Evolutionary conservation across 2,888 invertebrate species (phyloP).

Genomic region (Yponomeuta sedellus): DNA sequence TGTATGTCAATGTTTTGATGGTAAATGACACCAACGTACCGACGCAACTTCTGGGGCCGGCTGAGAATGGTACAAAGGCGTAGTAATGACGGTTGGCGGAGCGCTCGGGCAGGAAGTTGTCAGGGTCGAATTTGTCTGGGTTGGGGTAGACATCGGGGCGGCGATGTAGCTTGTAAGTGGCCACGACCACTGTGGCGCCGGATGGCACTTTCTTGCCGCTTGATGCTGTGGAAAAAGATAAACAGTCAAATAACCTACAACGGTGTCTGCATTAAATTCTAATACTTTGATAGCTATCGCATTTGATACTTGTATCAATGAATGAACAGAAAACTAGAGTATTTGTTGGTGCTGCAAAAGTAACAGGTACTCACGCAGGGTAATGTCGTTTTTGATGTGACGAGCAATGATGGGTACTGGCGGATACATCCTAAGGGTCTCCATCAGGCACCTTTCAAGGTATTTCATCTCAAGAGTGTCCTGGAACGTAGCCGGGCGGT

Average conservation of each 20-base stretch:
- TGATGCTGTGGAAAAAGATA: constrained; percentile 62
- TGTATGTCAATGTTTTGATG: neutral
- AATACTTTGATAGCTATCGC: too few relatives aligned
- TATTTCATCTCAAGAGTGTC: constrained; percentile 92
- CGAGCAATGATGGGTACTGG: constrained; percentile 88
- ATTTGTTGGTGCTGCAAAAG: neutral
- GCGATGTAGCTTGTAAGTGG: constrained; percentile 82
- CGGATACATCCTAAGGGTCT: constrained; percentile 86
- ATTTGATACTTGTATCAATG: too few relatives aligned
- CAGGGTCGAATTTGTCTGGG: constrained; percentile 87
- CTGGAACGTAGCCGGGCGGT: constrained; percentile 85
- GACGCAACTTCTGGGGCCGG: constrained; percentile 88
- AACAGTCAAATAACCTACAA: neutral
- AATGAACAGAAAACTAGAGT: too few relatives aligned
- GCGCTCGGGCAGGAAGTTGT: constrained; percentile 89
- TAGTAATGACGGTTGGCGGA: constrained; percentile 87
- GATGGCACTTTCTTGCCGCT: constrained; percentile 80
- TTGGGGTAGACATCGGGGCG: constrained; percentile 84
- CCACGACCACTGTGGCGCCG: constrained; percentile 81
- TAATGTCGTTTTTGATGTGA: constrained; percentile 82
- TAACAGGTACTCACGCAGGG: constrained; percentile 72
- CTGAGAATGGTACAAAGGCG: constrained; percentile 88
- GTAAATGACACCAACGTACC: constrained; percentile 66
- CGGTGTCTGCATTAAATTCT: too few relatives aligned
- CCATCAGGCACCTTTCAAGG: constrained; percentile 87